Evolutionary conservation across 92 coral and sea anemone species (phyloP), one percentile per base, ranked within the genome.

Genomic region (Meandrina meandrites): DNA sequence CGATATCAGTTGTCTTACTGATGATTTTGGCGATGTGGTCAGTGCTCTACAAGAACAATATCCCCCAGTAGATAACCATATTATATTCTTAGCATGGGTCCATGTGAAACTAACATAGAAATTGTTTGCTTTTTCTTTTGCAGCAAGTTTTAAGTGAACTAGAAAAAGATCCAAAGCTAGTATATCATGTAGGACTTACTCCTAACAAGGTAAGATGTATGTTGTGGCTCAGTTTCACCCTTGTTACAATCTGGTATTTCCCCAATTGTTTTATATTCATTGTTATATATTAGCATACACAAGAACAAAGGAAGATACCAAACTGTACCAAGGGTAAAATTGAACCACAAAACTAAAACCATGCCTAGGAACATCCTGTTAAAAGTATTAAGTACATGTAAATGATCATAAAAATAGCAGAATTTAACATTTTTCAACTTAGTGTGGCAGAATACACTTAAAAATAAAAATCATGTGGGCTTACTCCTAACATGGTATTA

Each of bases 131-230:
- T 32, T 87, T 80, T 51, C 19, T 58, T 8, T 57, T 79, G 22
- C 88, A 96, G 97, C 98, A 97, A 97, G 99, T 97, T 0, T 87
- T 97, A 47, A 88, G 94, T 77, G 99, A 97, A 79, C 94, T 97
- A 31, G 99, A 97, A 88, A 96, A 95, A 64, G 99, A 97, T 75
- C 99, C 99, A 8, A 97, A 97, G 83, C 91, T 97, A 48, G 99
- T 97, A 10, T 97, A 95, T 88, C 99, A 95, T 79, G 89, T 97
- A 42, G 99, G 99, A 77, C 95, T 97, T 4, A 95, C 99, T 18
- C 99, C 99, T n/a, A 92, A 90, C 35, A 97, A 97, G 98, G 99
- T 95, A 88, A 9, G 37, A 16, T 12, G 5, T 40, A n/a, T n/a
- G n/a, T n/a, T n/a, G n/a, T n/a, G n/a, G n/a, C n/a, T n/a, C n/a